A percentile compares a stretch with the other conserved stretches of the same genome.
Conservation (phyloP, 1,140 invertebrate genomes). For the Thaumetopoea pityocampa region DNA sequence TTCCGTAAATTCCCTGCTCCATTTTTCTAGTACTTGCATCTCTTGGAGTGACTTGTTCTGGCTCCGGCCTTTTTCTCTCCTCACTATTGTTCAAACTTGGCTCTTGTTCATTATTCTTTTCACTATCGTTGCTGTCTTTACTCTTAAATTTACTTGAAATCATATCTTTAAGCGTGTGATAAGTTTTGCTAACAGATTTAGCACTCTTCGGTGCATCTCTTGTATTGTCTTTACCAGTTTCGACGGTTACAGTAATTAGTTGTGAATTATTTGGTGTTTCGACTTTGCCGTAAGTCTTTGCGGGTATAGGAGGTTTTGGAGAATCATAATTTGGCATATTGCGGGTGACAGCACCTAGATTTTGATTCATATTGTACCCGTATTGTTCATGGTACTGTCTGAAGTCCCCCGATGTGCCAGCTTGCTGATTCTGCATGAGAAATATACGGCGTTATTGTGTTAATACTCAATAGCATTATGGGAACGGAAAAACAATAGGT, state of each 20-base stretch:
- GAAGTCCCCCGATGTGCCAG: constrained; percentile 61
- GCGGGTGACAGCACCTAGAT: constrained; percentile 46
- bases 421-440: constrained; percentile 57
- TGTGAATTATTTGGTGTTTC: constrained; percentile 66
- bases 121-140: constrained; percentile 75
- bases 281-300: constrained; percentile 62
- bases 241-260: constrained; percentile 72
- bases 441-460: constrained; percentile 21
- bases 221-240: constrained; percentile 70
- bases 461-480: constrained; percentile 24
- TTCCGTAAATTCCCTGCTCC: constrained; percentile 77
- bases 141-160: constrained; percentile 87
- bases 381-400: constrained; percentile 67
- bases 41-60: constrained; percentile 52
- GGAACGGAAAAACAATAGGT: constrained; percentile 39
- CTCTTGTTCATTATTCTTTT: constrained; percentile 76
- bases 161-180: constrained; percentile 90
- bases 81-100: constrained; percentile 80
- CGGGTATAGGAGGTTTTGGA: constrained; percentile 63
- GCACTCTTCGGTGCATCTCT: constrained; percentile 78
- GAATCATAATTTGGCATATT: constrained; percentile 57
- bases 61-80: constrained; percentile 77
- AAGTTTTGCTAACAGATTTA: constrained; percentile 84
- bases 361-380: constrained; percentile 66
- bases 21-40: constrained; percentile 50